Evolutionary conservation across 2,797 vertebrate genomes (phyloP).

Genomic region (Notolepis coatsorum): DNA sequence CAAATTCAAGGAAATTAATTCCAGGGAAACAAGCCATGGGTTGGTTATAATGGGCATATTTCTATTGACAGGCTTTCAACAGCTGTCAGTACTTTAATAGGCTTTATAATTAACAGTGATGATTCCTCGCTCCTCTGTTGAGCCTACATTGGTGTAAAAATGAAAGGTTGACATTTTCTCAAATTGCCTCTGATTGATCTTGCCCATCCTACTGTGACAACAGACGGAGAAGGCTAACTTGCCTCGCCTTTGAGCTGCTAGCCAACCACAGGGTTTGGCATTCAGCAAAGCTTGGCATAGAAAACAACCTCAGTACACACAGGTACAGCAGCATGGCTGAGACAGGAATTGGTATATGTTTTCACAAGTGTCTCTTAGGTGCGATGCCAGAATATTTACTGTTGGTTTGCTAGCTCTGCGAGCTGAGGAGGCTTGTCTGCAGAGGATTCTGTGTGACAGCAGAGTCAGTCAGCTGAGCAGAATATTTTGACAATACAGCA

Average conservation of each 20-base stretch:
- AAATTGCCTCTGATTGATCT: slow-evolving; percentile 77
- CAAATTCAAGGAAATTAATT: slow-evolving; percentile 62
- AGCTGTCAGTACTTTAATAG: slow-evolving; percentile 70
- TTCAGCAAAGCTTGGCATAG: too few relatives aligned
- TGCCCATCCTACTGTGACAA: slow-evolving; percentile 57
- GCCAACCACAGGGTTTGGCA: slow-evolving; percentile 40
- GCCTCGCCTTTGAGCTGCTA: slow-evolving; percentile 57
- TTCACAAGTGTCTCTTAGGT: slow-evolving; percentile 31
- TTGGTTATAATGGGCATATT: slow-evolving; percentile 59
- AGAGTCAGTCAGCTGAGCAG: too few relatives aligned
- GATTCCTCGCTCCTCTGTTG: slow-evolving; percentile 57
- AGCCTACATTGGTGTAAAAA: slow-evolving; percentile 67
- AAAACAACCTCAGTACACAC: too few relatives aligned
- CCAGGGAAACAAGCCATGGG: slow-evolving; percentile 50
- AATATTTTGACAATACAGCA: too few relatives aligned
- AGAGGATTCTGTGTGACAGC: neutral
- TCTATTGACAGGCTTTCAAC: slow-evolving; percentile 62
- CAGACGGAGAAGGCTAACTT: slow-evolving; percentile 61
- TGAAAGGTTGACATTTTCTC: slow-evolving; percentile 77
- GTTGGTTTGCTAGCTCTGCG: neutral
- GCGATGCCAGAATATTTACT: neutral
- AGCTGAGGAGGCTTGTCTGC: slow-evolving; percentile 1
- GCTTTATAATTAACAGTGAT: slow-evolving; percentile 76
- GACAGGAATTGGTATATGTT: slow-evolving; percentile 1
- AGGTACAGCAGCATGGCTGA: neutral